Conservation (phyloP, 2,113 vertebrate species). For the Rhabdornis inornatus region DNA sequence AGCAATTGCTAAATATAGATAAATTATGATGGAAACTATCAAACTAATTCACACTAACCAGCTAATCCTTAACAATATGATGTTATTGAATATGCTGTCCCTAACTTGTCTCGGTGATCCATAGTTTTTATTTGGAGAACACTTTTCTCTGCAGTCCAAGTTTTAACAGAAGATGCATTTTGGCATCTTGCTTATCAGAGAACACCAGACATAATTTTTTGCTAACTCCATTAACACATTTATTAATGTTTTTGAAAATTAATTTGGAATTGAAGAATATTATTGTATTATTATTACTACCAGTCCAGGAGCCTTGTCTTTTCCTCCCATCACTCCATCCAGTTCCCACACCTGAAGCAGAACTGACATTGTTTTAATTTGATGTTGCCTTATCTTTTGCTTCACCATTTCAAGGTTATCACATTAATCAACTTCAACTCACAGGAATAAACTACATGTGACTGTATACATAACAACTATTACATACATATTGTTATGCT, state of each 20-base stretch:
- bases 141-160: not conserved
- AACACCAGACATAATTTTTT: not conserved
- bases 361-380: not conserved
- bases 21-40: not conserved
- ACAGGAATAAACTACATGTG: not conserved
- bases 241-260: not conserved
- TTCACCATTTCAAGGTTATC: not conserved
- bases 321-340: not conserved
- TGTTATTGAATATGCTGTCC: not conserved
- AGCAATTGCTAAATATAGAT: not conserved
- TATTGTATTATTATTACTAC: not conserved
- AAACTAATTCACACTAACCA: not conserved
- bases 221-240: not conserved
- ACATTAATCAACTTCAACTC: not conserved
- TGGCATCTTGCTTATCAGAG: not conserved
- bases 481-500: not conserved
- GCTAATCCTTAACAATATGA: not conserved
- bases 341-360: not conserved
- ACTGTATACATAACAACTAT: not conserved
- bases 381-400: not conserved
- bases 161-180: not conserved
- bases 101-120: not conserved
- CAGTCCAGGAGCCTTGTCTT: not conserved
- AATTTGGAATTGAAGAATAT: not conserved
- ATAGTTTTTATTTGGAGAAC: not conserved